Evolutionary conservation across 2,797 vertebrate species (phyloP).

Genomic region (Sandelia bainsii): DNA sequence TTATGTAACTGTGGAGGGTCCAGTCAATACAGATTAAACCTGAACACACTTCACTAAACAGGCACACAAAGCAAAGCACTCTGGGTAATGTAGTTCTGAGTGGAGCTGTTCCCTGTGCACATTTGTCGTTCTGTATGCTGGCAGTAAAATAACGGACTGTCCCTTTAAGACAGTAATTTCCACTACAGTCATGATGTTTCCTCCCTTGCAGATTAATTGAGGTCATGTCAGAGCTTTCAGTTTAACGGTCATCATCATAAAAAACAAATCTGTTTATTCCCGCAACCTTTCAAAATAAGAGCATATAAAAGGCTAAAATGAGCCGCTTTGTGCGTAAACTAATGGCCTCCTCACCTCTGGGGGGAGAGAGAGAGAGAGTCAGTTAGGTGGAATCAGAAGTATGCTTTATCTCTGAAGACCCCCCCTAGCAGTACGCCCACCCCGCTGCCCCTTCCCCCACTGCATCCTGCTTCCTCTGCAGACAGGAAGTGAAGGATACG

Average conservation of each 20-base stretch:
- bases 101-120: no score
- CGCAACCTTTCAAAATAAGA: constrained; percentile 40
- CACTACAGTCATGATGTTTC: background rate
- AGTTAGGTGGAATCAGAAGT: constrained; percentile 13
- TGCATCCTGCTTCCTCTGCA: constrained; percentile 69
- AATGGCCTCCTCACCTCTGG: background rate
- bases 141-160: background rate
- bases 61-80: background rate
- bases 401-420: constrained; percentile 9
- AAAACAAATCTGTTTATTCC: background rate
- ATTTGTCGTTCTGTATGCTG: no score
- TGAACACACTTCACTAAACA: background rate
- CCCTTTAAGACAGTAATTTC: background rate
- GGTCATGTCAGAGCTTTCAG: background rate
- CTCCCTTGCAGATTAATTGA: background rate
- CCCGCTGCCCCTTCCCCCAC: background rate
- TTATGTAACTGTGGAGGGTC: background rate
- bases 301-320: background rate
- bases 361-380: background rate
- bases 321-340: background rate
- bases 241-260: background rate
- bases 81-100: background rate
- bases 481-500: constrained; percentile 69
- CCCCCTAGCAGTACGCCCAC: background rate
- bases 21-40: background rate